Evolutionary conservation across 2,113 vertebrate species (phyloP).

Genomic region (Saimiri boliviensis): DNA sequence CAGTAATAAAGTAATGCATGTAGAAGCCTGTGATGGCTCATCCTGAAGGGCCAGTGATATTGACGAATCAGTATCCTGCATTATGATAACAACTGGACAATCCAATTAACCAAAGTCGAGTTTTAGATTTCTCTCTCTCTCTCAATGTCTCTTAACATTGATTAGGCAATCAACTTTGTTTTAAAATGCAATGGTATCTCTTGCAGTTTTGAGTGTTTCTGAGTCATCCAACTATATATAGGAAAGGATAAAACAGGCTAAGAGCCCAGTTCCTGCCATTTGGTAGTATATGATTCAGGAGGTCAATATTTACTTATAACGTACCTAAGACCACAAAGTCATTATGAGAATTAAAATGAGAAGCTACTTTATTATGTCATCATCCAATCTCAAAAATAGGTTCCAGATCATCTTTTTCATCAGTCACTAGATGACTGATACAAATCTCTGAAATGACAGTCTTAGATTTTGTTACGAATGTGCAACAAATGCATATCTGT

Average conservation of each 20-base stretch:
- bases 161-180: constrained; percentile 36
- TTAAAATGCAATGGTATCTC: constrained; percentile 19
- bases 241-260: neutral
- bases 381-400: neutral
- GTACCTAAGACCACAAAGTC: neutral
- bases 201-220: neutral
- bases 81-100: neutral
- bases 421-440: neutral
- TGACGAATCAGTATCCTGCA: constrained; percentile 16
- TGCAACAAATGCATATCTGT: neutral
- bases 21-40: neutral
- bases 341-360: neutral
- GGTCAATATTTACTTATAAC: neutral
- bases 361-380: neutral
- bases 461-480: neutral
- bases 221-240: neutral
- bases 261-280: neutral
- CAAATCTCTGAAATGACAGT: neutral
- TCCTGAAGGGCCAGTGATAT: neutral
- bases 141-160: constrained; percentile 43
- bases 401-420: neutral
- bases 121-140: constrained; percentile 27
- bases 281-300: neutral
- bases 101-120: constrained; percentile 18
- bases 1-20: neutral